Evolutionary conservation across 2,797 vertebrate species (phyloP), one percentile per base, ranked within the genome.

Genomic region (Melanotaenia maccullochi): DNA sequence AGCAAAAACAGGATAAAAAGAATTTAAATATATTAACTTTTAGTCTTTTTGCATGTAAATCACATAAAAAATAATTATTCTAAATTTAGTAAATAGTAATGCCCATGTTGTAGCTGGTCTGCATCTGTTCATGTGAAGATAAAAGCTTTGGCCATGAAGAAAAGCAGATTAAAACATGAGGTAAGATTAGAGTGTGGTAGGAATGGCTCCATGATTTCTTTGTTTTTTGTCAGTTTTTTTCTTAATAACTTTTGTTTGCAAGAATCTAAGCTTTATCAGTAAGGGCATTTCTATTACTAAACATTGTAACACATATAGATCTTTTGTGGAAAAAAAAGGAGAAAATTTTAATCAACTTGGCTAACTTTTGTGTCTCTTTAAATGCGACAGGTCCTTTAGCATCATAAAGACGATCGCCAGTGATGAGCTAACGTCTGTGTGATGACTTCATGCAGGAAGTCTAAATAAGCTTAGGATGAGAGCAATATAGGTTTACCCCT

Each of bases 381-480:
- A 59, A 60, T 38, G 24, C 22, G 70, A 59, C 73, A 88, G 75
- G 81, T 83, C 74, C 54, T 75, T 75, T 68, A 63, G 76, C 83
- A 78, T 75, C 68, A 7, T 56, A 71, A 49, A 80, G 25, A 59
- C 52, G 61, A 63, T 68, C n/a, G 9, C 75, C 71, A 54, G 74
- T 65, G 89, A 84, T 92, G 92, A 93, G 91, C 83, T 92, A 69
- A 90, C 66, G 92, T 93, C 91, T 92, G 86, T 67, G 83, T 65
- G 85, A 87, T 93, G 92, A 93, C 87, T 84, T 93, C 92, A 93
- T 83, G 73, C 92, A 92, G 92, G 92, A 93, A 93, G 89, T 90
- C 86, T 84, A 89, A 93, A 92, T 87, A 92, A 85, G 83, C 89
- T 81, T 79, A 68, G 69, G 77, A 88, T 76, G 85, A 87, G 86